phyloP scores from a whole-genome alignment of 2,797 vertebrate species.

The Paramormyrops hopkinsi region DNA sequence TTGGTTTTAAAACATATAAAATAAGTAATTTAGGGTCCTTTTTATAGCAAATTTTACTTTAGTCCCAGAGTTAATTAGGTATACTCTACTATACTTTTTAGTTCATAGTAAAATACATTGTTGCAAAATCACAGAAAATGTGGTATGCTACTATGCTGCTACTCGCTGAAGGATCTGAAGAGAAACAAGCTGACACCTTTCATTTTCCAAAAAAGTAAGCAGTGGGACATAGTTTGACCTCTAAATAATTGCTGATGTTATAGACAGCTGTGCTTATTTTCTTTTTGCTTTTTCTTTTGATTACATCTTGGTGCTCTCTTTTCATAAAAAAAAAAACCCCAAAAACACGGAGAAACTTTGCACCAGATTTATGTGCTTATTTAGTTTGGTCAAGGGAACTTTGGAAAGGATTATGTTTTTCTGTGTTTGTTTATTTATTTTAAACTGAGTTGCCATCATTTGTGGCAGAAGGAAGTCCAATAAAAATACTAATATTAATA shows the following conservation, averaged over 20 bases:
- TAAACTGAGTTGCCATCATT: neutral
- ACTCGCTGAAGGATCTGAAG: neutral
- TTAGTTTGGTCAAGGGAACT: conserved; percentile 1
- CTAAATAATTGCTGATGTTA: neutral
- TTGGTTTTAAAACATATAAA: neutral
- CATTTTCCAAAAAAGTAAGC: neutral
- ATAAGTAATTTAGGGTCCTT: neutral
- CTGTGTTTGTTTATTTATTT: neutral
- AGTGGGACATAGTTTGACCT: neutral
- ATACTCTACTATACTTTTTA: neutral
- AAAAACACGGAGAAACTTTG: neutral
- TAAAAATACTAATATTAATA: neutral
- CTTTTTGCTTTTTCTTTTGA: neutral
- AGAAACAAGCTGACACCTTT: neutral
- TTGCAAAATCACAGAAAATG: neutral
- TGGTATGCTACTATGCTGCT: neutral
- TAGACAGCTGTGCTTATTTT: neutral
- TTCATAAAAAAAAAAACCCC: neutral
- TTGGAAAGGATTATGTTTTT: neutral
- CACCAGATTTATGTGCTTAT: neutral
- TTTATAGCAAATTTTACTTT: neutral
- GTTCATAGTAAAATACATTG: neutral
- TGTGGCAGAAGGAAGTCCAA: neutral
- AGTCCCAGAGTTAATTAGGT: neutral
- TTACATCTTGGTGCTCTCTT: neutral